phyloP scores from a whole-genome alignment of 1,140 invertebrate species.

The Anagrus nilaparvatae region DNA sequence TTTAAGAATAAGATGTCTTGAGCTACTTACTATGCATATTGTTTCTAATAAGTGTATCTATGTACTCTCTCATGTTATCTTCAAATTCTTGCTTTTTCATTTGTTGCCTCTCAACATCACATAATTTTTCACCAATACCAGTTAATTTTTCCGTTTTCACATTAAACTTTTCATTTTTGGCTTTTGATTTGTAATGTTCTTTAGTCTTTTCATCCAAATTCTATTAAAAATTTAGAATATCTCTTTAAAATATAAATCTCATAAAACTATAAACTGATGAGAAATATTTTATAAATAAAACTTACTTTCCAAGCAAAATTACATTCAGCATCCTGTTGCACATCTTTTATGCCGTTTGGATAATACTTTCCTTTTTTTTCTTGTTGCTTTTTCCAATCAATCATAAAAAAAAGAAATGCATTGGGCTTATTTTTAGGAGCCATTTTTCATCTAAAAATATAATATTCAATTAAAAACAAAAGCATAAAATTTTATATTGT shows the following conservation, averaged over 20 bases:
- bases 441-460: no score
- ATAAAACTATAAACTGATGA: neutral
- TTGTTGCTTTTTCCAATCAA: constrained; percentile 34
- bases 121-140: constrained; percentile 20
- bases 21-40: constrained; percentile 18
- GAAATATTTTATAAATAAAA: neutral
- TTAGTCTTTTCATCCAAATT: constrained; percentile 17
- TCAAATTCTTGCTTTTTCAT: constrained; percentile 14
- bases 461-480: no score
- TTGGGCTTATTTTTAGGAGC: constrained; percentile 38
- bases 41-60: constrained; percentile 15
- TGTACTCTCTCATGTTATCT: constrained; percentile 22
- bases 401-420: constrained; percentile 40
- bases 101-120: constrained; percentile 6
- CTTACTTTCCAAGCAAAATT: constrained; percentile 25
- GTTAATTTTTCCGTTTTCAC: constrained; percentile 16
- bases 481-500: no score
- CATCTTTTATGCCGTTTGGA: constrained; percentile 28
- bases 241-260: neutral
- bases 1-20: no score
- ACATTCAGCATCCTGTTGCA: constrained; percentile 27
- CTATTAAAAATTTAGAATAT: constrained; percentile 14
- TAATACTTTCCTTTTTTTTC: constrained; percentile 31
- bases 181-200: constrained; percentile 13
- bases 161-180: constrained; percentile 16